A percentile compares a stretch with the other conserved stretches of the same genome.
Conservation (phyloP, 2,797 vertebrate genomes). For the Sebastes oblongus region DNA sequence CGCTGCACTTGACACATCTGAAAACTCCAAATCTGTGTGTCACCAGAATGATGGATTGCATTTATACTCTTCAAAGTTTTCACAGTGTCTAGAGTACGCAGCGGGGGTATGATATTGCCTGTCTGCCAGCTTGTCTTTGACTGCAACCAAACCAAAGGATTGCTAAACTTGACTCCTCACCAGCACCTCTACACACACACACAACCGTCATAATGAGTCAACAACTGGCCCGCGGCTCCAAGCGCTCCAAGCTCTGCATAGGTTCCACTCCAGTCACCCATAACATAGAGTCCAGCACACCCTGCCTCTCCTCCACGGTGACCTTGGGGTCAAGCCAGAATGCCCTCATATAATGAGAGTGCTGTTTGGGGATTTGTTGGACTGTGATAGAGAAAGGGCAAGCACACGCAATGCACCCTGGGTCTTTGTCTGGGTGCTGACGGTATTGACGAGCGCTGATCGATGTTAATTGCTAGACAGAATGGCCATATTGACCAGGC, state of each 20-base stretch:
- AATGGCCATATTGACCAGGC: slow-evolving; percentile 84
- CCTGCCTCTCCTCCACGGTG: slow-evolving; percentile 58
- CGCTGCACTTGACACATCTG: slow-evolving; percentile 72
- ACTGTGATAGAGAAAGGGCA: slow-evolving; percentile 77
- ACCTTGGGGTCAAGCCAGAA: slow-evolving; percentile 80
- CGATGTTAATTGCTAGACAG: slow-evolving; percentile 87
- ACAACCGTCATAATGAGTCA: slow-evolving; percentile 48
- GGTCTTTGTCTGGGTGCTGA: slow-evolving; percentile 83
- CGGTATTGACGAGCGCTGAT: slow-evolving; percentile 83
- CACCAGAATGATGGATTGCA: slow-evolving; percentile 72
- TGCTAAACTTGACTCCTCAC: slow-evolving; percentile 55
- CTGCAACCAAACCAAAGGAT: slow-evolving; percentile 32
- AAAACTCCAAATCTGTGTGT: slow-evolving; percentile 66
- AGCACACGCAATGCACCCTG: slow-evolving; percentile 77
- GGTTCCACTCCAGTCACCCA: slow-evolving; percentile 70
- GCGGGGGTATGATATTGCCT: slow-evolving; percentile 41
- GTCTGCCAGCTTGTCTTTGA: slow-evolving; percentile 56
- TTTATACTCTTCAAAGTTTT: slow-evolving; percentile 68
- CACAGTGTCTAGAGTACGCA: slow-evolving; percentile 50
- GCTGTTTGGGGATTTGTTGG: slow-evolving; percentile 80
- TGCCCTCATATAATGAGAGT: slow-evolving; percentile 81
- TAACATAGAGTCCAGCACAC: slow-evolving; percentile 64
- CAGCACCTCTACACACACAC: slow-evolving; percentile 31
- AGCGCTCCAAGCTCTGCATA: slow-evolving; percentile 25
- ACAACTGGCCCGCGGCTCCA: slow-evolving; percentile 52